Percentiles rank a stretch among this genome's conserved stretches.
phyloP scores from a whole-genome alignment of 2,888 invertebrate species.

The Electrophaes corylata region DNA sequence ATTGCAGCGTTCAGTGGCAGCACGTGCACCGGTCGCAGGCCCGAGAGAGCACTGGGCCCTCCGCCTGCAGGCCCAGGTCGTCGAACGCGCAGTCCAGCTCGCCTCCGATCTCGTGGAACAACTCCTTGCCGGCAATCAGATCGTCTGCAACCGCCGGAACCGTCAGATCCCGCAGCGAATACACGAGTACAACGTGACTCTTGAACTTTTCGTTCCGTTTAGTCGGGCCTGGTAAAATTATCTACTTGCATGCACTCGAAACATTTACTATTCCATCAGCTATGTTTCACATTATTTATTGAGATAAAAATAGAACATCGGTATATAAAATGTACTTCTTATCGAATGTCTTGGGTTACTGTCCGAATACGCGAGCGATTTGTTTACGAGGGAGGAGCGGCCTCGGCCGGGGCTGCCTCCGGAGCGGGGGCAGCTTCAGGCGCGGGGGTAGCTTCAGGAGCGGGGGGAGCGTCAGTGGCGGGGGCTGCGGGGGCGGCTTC shows the following conservation, averaged over 20 bases:
- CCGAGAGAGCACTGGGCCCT: conserved; percentile 43
- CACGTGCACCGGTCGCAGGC: conserved; percentile 74
- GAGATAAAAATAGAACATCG: conserved; percentile 58
- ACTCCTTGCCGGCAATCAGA: conserved; percentile 93
- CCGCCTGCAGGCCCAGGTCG: conserved; percentile 80
- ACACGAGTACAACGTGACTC: not conserved
- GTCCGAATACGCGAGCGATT: conserved; percentile 23
- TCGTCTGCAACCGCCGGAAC: conserved; percentile 86
- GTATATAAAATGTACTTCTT: conserved; percentile 26
- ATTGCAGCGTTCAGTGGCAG: conserved; percentile 64
- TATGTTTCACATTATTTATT: conserved; percentile 67
- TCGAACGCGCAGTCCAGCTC: conserved; percentile 96
- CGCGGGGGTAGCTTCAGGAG: conserved; percentile 38
- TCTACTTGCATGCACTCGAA: conserved; percentile 40
- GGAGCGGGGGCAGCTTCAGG: conserved; percentile 39
- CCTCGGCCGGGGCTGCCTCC: conserved; percentile 41
- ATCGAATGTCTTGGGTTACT: conserved; percentile 32
- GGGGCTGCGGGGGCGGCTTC: conserved; percentile 42
- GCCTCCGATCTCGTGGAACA: conserved; percentile 95
- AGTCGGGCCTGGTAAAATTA: conserved; percentile 17
- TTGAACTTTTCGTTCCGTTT: conserved; percentile 1
- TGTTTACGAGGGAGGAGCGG: conserved; percentile 38
- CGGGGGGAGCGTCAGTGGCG: conserved; percentile 40
- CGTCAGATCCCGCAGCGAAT: conserved; percentile 31
- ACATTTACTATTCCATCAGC: conserved; percentile 74